A percentile compares a stretch with the other conserved stretches of the same genome.
phyloP scores from a whole-genome alignment of 2,797 vertebrate genomes.

The Presbytis comata region DNA sequence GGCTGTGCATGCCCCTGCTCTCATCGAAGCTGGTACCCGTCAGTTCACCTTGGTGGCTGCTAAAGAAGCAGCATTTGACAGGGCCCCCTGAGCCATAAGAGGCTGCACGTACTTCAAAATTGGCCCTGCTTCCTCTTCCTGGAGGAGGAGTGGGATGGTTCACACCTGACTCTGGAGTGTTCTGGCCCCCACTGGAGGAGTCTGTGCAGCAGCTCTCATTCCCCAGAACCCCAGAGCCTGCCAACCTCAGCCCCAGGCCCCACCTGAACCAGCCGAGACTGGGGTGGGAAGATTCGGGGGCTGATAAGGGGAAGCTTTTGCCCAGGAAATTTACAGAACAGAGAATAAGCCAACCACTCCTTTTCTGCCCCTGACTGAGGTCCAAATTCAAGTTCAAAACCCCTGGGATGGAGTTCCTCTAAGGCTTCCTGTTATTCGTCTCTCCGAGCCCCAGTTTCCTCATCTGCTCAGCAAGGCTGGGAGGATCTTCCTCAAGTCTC shows the following conservation, averaged over 20 bases:
- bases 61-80: neutral
- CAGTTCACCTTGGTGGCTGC: neutral
- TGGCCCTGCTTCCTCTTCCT: neutral
- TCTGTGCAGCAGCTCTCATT: neutral
- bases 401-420: neutral
- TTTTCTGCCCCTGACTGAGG: neutral
- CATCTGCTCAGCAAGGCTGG: neutral
- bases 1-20: neutral
- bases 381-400: neutral
- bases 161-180: neutral
- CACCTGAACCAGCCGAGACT: neutral
- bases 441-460: neutral
- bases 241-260: neutral
- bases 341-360: neutral
- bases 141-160: neutral
- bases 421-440: neutral
- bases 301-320: neutral
- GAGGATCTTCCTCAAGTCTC: neutral
- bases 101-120: neutral
- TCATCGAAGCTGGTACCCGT: neutral
- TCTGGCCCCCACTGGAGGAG: neutral
- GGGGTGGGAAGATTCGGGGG: accelerated
- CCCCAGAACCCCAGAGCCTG: neutral
- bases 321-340: neutral
- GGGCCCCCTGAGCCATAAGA: neutral